Evolutionary conservation across 2,888 invertebrate genomes (phyloP).

Genomic region (Hemicrepidius hirtus): DNA sequence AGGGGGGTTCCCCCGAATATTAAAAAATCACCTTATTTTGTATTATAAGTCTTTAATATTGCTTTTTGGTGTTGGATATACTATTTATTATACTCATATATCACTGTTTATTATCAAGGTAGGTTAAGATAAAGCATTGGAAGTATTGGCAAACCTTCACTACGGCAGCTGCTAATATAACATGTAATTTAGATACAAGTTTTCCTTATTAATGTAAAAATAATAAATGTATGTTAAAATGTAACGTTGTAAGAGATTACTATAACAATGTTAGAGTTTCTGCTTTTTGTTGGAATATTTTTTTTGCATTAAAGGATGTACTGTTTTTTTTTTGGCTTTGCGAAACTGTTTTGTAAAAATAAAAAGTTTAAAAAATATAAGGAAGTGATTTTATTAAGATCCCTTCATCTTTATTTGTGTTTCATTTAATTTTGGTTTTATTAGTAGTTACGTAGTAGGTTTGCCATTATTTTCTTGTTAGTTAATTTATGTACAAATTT

Average conservation of each 20-base stretch:
- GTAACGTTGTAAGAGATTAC: constrained; percentile 34
- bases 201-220: constrained; percentile 29
- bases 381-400: constrained; percentile 44
- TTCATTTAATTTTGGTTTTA: constrained; percentile 55
- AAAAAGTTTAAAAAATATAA: constrained; percentile 46
- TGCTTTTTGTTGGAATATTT: constrained; percentile 26
- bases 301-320: constrained; percentile 33
- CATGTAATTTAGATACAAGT: constrained; percentile 30
- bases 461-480: constrained; percentile 70
- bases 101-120: constrained; percentile 17
- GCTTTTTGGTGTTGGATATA: constrained; percentile 14
- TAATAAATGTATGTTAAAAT: constrained; percentile 35
- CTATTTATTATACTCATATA: constrained; percentile 14
- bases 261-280: constrained; percentile 39
- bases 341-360: constrained; percentile 51
- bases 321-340: constrained; percentile 38
- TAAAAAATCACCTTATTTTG: not conserved
- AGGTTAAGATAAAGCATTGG: constrained; percentile 51
- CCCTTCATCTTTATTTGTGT: constrained; percentile 31
- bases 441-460: constrained; percentile 66
- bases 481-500: constrained; percentile 13
- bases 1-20: no score
- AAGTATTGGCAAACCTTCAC: constrained; percentile 75
- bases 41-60: constrained; percentile 4
- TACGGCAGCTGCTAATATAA: constrained; percentile 68